phyloP scores from a whole-genome alignment of 2,113 vertebrate species.

The Dasypus novemcinctus region DNA sequence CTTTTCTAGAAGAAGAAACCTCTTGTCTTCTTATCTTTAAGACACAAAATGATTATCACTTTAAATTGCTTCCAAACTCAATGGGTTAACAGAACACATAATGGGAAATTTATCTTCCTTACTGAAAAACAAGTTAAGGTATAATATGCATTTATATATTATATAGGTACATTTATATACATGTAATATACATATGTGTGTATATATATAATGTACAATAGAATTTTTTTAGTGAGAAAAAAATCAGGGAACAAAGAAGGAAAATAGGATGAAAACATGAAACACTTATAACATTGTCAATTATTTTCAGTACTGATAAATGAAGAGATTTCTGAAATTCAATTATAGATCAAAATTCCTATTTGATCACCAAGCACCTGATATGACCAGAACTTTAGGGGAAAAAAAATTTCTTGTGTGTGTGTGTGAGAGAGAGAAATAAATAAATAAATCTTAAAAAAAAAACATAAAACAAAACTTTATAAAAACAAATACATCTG shows the following conservation, averaged over 20 bases:
- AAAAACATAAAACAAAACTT: no score
- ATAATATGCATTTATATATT: not conserved
- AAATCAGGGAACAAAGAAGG: constrained; percentile 20
- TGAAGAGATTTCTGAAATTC: constrained; percentile 41
- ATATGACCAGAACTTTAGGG: not conserved
- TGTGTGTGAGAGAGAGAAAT: no score
- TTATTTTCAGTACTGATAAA: constrained; percentile 43
- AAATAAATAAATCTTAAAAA: no score
- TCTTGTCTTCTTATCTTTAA: constrained; percentile 83
- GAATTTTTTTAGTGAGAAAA: constrained; percentile 13
- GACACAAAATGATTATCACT: constrained; percentile 71
- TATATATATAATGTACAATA: not conserved
- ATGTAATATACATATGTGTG: not conserved
- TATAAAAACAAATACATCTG: no score
- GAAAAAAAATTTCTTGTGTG: no score
- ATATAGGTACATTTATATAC: not conserved
- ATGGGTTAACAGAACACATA: constrained; percentile 58
- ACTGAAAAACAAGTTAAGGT: constrained; percentile 24
- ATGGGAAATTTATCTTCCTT: constrained; percentile 19
- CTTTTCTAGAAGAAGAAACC: constrained; percentile 80
- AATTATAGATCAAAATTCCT: constrained; percentile 20
- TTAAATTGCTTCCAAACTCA: constrained; percentile 73
- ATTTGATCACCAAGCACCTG: not conserved
- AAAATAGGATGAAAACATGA: constrained; percentile 39
- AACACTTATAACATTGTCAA: constrained; percentile 6